Percentiles rank a stretch among this genome's conserved stretches.
Conservation (phyloP, 1,140 invertebrate genomes). For the Drosophila lacertosa region DNA sequence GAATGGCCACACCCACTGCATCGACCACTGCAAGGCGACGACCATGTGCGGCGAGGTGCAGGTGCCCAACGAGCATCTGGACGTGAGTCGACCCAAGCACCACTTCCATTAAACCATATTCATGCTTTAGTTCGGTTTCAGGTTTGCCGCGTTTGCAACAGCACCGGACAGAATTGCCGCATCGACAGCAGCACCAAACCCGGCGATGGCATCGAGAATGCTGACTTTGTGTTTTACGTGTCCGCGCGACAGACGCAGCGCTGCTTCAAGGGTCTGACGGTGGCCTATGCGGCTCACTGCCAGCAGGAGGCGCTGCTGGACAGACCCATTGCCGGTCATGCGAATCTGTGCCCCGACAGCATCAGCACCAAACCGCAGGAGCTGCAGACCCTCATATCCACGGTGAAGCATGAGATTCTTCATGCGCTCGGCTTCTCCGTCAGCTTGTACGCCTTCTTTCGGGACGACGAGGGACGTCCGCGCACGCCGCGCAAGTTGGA, state of each 20-base stretch:
- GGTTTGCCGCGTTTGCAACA: slow-evolving; percentile 94
- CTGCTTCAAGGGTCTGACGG: slow-evolving; percentile 95
- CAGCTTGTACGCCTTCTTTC: slow-evolving; percentile 94
- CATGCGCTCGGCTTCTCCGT: slow-evolving; percentile 98
- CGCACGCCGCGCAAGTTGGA: slow-evolving; percentile 91
- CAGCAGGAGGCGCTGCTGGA: slow-evolving; percentile 97
- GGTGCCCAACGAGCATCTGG: slow-evolving; percentile 96
- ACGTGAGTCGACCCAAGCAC: slow-evolving; percentile 87
- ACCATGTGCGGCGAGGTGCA: slow-evolving; percentile 97
- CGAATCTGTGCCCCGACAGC: slow-evolving; percentile 98
- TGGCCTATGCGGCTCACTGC: slow-evolving; percentile 98
- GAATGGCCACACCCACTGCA: slow-evolving; percentile 93
- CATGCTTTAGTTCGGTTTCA: slow-evolving; percentile 68
- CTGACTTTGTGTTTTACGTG: slow-evolving; percentile 99
- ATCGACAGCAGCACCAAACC: slow-evolving; percentile 83
- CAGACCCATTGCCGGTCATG: slow-evolving; percentile 98
- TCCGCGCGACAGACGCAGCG: slow-evolving; percentile 96
- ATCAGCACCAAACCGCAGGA: slow-evolving; percentile 97
- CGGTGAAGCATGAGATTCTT: slow-evolving; percentile 99
- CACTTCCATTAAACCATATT: not conserved
- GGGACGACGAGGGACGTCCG: slow-evolving; percentile 93
- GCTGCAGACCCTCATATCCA: slow-evolving; percentile 95
- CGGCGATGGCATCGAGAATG: slow-evolving; percentile 90
- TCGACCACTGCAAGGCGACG: slow-evolving; percentile 91
- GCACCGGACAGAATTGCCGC: slow-evolving; percentile 91